phyloP scores from a whole-genome alignment of 2,797 vertebrate species.

The Argyrosomus regius region DNA sequence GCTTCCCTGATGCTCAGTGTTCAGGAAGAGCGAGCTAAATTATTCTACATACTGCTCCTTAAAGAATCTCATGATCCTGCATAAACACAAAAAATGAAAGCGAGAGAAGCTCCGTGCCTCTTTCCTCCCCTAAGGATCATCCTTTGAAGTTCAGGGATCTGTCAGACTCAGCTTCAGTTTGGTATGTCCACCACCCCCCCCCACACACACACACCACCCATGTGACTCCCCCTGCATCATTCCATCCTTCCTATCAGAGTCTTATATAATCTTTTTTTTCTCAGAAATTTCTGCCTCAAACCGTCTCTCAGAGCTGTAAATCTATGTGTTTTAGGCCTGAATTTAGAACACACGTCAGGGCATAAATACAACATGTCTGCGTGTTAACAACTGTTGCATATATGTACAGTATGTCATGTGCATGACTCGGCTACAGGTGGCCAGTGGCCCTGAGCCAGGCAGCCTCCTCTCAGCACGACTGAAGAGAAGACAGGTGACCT shows the following conservation, averaged over 20 bases:
- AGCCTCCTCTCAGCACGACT: conserved; percentile 3
- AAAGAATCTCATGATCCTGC: conserved; percentile 43
- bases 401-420: conserved; percentile 23
- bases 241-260: conserved; percentile 19
- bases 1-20: neutral
- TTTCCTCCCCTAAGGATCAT: conserved; percentile 46
- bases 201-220: conserved; percentile 1
- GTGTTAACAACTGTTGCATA: conserved; percentile 23
- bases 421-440: conserved; percentile 65
- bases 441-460: conserved; percentile 53
- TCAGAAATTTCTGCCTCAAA: conserved; percentile 15
- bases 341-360: neutral
- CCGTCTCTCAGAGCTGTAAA: conserved; percentile 11
- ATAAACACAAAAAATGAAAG: conserved; percentile 62
- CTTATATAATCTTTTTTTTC: conserved; percentile 46
- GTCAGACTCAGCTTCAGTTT: conserved; percentile 69
- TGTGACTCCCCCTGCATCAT: conserved; percentile 40
- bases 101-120: conserved; percentile 13
- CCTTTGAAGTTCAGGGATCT: conserved; percentile 79
- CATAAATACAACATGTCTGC: conserved; percentile 14
- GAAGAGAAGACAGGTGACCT: conserved; percentile 69
- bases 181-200: conserved; percentile 44
- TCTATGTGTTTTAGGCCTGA: neutral
- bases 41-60: conserved; percentile 8
- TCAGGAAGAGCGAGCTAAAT: conserved; percentile 7